Evolutionary conservation across 1,140 invertebrate genomes (phyloP).

Genomic region (Diorhabda sublineata): DNA sequence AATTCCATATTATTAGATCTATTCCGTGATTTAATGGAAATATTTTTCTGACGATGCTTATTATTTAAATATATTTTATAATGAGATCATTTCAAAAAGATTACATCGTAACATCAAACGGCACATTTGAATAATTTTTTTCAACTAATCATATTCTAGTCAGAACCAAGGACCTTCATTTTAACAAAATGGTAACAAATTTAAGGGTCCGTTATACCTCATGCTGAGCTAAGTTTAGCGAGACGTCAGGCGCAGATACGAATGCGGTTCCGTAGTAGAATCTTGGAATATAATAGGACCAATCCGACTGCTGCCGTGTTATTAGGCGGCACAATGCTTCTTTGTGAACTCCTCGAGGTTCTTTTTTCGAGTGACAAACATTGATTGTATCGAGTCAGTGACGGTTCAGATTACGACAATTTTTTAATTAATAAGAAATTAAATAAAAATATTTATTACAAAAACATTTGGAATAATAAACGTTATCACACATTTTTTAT

Average conservation of each 20-base stretch:
- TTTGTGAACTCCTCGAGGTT: constrained; percentile 22
- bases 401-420: not conserved
- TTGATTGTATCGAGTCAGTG: constrained; percentile 38
- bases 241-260: constrained; percentile 39
- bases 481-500: no score
- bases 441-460: no score
- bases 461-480: no score
- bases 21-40: no score
- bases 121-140: no score
- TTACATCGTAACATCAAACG: no score
- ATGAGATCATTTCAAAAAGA: no score
- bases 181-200: constrained; percentile 3
- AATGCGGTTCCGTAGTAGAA: constrained; percentile 34
- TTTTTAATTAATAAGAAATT: no score
- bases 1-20: no score
- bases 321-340: constrained; percentile 38
- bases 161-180: not conserved
- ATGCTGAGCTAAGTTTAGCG: constrained; percentile 33
- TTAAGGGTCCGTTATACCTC: constrained; percentile 21
- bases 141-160: not conserved
- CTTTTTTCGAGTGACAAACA: constrained; percentile 32
- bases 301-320: constrained; percentile 37
- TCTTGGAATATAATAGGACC: constrained; percentile 41
- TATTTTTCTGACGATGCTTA: no score
- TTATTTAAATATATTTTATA: no score